Evolutionary conservation across 2,113 vertebrate genomes (phyloP), one percentile per base, ranked within the genome.

Genomic region (Turnix velox): DNA sequence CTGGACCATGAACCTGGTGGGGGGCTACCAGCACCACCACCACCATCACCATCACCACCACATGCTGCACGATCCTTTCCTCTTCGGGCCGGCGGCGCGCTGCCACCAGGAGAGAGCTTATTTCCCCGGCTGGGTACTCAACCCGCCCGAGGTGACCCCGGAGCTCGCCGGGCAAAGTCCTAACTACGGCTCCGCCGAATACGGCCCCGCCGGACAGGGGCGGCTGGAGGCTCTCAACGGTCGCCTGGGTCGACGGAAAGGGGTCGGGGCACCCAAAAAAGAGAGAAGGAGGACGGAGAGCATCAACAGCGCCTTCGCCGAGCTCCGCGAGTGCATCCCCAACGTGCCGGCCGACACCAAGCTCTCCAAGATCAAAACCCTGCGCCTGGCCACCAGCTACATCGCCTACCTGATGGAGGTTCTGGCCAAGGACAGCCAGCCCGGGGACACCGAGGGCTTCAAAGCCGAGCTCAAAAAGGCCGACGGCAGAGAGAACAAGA

Each of bases 371-470:
- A 99, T 99, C 93, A 99, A 99, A 93, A 99, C 99, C 11, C 97
- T 99, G 58, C 98, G 99, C 68, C 94, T 99, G 97, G 99, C 99
- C 93, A 99, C 99, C 96, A 99, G 99, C 98, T 99, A 99, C 97
- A 99, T 99, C 97, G 99, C 99, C 96, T 99, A 99, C 98, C 98
- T 99, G 98, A 99, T 99, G 99, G 99, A 99, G 88, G 98, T 99
- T 73, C 97, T 99, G 97, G 98, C 98, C 92, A 99, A 98, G 95
- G 99, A 99, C 96, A 97, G 97, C 46, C 98, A 97, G 85, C 96
- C 97, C 18, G 99, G 98, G 4, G 98, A 98, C 87, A 98, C 98
- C 7, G 99, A 99, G 79, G 99, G 98, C 72, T 99, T 99, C 94
- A 99, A 99, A 97, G 99, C 99, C 72, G 99, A 99, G 48, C 98